Evolutionary conservation across 2,113 vertebrate species (phyloP).

Genomic region (Scomber scombrus): DNA sequence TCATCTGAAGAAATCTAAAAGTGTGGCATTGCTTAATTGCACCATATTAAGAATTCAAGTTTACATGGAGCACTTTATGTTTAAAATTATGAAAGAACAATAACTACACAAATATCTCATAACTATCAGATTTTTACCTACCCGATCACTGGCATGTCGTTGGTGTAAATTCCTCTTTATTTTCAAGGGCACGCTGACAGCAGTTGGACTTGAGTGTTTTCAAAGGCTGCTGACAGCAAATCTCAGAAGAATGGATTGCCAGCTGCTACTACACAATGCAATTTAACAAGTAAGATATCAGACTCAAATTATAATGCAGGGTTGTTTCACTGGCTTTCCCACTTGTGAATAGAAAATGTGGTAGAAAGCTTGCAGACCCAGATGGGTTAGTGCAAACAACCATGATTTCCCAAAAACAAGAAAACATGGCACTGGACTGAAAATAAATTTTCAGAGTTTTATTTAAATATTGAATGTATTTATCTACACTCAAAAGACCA

Average conservation of each 20-base stretch:
- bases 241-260: slow-evolving; percentile 34
- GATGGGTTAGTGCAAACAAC: slow-evolving; percentile 30
- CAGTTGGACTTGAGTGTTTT: slow-evolving; percentile 39
- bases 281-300: slow-evolving; percentile 40
- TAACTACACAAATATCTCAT: neutral
- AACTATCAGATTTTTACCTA: slow-evolving; percentile 1
- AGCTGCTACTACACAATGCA: slow-evolving; percentile 45
- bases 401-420: slow-evolving; percentile 49
- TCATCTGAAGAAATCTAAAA: neutral
- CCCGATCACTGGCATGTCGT: slow-evolving; percentile 7
- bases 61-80: neutral
- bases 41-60: neutral
- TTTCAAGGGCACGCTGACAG: slow-evolving; percentile 46
- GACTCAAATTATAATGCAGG: slow-evolving; percentile 19
- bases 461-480: slow-evolving; percentile 74
- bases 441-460: slow-evolving; percentile 48
- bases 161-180: slow-evolving; percentile 1
- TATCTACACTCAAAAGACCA: slow-evolving; percentile 74
- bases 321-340: slow-evolving; percentile 15
- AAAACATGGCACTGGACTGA: slow-evolving; percentile 55
- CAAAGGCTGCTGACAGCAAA: slow-evolving; percentile 35
- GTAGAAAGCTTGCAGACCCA: slow-evolving; percentile 28
- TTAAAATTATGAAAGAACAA: neutral
- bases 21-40: neutral
- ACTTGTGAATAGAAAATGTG: neutral